phyloP scores from a whole-genome alignment of 2,797 vertebrate genomes.

The Tapirus indicus region DNA sequence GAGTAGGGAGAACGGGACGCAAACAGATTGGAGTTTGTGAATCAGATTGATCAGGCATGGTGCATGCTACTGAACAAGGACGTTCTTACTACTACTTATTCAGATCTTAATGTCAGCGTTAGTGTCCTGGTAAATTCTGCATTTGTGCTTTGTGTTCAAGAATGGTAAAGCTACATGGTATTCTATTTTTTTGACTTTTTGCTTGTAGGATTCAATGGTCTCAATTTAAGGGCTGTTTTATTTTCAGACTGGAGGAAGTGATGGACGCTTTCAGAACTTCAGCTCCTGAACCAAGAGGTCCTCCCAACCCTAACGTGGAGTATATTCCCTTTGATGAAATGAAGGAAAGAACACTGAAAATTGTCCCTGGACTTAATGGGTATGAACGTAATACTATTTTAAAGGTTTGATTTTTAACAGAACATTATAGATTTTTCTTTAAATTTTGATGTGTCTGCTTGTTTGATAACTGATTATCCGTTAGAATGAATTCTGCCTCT shows the following conservation, averaged over 20 bases:
- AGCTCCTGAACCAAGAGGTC: slow-evolving; percentile 94
- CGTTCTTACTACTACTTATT: neutral
- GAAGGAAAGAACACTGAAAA: slow-evolving; percentile 98
- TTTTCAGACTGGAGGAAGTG: slow-evolving; percentile 98
- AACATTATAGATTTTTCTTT: slow-evolving; percentile 4
- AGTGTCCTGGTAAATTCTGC: neutral
- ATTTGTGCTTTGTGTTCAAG: slow-evolving; percentile 61
- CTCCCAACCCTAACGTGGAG: slow-evolving; percentile 96
- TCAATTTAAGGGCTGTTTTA: slow-evolving; percentile 98
- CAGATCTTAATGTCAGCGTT: neutral
- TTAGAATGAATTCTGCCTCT: slow-evolving; percentile 17
- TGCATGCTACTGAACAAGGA: neutral
- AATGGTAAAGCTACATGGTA: slow-evolving; percentile 36
- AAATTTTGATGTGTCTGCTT: slow-evolving; percentile 39
- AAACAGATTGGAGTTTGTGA: neutral
- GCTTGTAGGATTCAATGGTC: slow-evolving; percentile 96
- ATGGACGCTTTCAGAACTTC: slow-evolving; percentile 98
- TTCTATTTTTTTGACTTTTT: slow-evolving; percentile 52
- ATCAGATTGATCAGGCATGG: neutral
- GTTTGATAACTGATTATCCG: slow-evolving; percentile 10
- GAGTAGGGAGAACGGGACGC: neutral
- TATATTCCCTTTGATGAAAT: slow-evolving; percentile 98
- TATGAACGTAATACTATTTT: slow-evolving; percentile 87
- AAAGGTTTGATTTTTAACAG: slow-evolving; percentile 57
- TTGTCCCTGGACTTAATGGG: slow-evolving; percentile 98